Evolutionary conservation across 1,140 invertebrate species (phyloP), one percentile per base, ranked within the genome.

Genomic region (Coboldia fuscipes): DNA sequence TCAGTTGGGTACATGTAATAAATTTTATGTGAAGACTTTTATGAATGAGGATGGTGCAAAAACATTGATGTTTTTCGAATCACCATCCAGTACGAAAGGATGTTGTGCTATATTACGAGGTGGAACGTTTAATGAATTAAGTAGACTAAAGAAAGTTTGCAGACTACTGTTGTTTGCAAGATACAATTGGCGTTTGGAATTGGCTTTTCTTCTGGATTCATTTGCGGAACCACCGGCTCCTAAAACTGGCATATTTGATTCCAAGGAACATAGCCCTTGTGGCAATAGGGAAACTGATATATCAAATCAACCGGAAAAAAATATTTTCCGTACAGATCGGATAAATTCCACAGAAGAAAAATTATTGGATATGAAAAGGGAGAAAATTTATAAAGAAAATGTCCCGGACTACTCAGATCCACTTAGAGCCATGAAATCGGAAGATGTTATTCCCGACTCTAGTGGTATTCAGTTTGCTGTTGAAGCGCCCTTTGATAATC

Each of bases 11-110:
- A 75, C 72, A 13, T 94, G 88, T 49, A 73, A 80, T 43, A 68
- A 66, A 35, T 97, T 97, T 57, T 77, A 82, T 43, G 63, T 92
- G 3, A 63, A 76, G 39, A 75, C 69, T 34, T 65, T 45, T 26
- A 41, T 40, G 27, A 40, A 43, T 33, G 56, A 57, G 5, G 53
- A 49, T 54, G 39, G 41, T 10, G 63, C 26, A 50, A 96, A 94
- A 65, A 89, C 82, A 0, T 51, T 96, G 2, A 86, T 96, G 82
- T 83, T 84, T 41, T 80, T 97, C 43, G 90, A 96, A 57, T 85
- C 88, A 2, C 85, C 89, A 47, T 70, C 75, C 1, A 66, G 67
- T 48, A 70, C 78, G 42, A 61, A 92, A 1, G 89, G 89, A 1
- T 88, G 83, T 45, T 90, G 89, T 1, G 75, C 97, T 20, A 49